Conservation (phyloP, 1,140 invertebrate species). For the Euura saliciscinereae region DNA sequence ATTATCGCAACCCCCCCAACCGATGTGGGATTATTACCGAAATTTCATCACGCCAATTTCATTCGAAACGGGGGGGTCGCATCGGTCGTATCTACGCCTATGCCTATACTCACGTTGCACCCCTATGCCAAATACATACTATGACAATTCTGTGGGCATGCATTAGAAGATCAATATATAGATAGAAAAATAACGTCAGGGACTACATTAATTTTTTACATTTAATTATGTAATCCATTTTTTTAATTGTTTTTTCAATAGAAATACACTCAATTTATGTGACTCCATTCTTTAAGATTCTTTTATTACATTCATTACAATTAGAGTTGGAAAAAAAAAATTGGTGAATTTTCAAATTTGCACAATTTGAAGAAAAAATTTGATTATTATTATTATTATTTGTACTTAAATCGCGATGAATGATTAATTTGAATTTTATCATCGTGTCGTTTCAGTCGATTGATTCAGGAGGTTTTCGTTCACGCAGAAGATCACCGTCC, state of each 20-base stretch:
- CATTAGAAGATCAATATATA: constrained; percentile 37
- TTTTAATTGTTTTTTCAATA: too few relatives aligned
- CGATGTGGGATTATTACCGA: neutral
- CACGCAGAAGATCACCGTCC: constrained; percentile 42
- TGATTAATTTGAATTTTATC: neutral
- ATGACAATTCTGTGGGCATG: constrained; percentile 33
- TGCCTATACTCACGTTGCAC: constrained; percentile 26
- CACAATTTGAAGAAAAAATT: constrained; percentile 9
- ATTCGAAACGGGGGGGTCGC: neutral
- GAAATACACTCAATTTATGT: too few relatives aligned
- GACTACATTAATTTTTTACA: too few relatives aligned
- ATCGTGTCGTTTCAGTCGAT: constrained; percentile 42
- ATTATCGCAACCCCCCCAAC: neutral
- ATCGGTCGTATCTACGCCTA: constrained; percentile 22
- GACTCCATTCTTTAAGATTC: too few relatives aligned
- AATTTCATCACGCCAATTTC: neutral
- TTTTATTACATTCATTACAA: too few relatives aligned
- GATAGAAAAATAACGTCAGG: neutral
- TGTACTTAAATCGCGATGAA: neutral
- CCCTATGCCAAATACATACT: constrained; percentile 31
- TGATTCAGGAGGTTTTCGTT: constrained; percentile 48
- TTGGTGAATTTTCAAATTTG: too few relatives aligned
- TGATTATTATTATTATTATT: constrained; percentile 9
- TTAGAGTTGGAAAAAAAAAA: too few relatives aligned
- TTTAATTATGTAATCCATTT: too few relatives aligned